phyloP scores from a whole-genome alignment of 2,797 vertebrate genomes.

The Enteromius fasciolatus region DNA sequence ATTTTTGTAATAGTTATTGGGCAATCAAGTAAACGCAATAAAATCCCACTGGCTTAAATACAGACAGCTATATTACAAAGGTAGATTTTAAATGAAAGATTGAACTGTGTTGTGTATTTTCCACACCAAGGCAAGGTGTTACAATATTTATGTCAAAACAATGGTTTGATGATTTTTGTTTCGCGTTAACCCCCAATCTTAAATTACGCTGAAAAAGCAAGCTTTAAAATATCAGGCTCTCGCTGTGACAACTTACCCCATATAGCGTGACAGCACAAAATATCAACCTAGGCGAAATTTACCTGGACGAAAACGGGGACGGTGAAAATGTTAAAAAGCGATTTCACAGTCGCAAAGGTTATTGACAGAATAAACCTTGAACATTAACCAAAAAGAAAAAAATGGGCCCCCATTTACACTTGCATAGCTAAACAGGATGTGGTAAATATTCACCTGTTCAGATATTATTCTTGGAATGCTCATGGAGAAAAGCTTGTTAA shows the following conservation, averaged over 20 bases:
- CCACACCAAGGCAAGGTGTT: not conserved
- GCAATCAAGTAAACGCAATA: not conserved
- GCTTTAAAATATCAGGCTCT: not conserved
- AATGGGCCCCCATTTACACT: not conserved
- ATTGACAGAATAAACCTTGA: not conserved
- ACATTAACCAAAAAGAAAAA: not conserved
- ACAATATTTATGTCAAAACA: not conserved
- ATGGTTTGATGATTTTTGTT: not conserved
- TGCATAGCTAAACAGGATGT: not conserved
- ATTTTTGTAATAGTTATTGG: not conserved
- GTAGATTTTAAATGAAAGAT: not conserved
- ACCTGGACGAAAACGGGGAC: not conserved
- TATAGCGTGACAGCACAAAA: too few relatives aligned
- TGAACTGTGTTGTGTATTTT: not conserved
- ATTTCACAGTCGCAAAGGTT: not conserved
- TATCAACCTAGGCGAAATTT: not conserved
- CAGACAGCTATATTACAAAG: not conserved
- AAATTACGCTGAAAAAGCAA: not conserved
- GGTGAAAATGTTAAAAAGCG: not conserved
- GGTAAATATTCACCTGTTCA: slow-evolving; percentile 5
- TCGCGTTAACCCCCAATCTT: not conserved
- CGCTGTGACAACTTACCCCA: slow-evolving; percentile 5
- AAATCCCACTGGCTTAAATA: not conserved
- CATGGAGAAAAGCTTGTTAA: not conserved
- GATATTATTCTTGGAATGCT: slow-evolving; percentile 6